phyloP scores from a whole-genome alignment of 2,797 vertebrate genomes.

The Anguilla pacifica region DNA sequence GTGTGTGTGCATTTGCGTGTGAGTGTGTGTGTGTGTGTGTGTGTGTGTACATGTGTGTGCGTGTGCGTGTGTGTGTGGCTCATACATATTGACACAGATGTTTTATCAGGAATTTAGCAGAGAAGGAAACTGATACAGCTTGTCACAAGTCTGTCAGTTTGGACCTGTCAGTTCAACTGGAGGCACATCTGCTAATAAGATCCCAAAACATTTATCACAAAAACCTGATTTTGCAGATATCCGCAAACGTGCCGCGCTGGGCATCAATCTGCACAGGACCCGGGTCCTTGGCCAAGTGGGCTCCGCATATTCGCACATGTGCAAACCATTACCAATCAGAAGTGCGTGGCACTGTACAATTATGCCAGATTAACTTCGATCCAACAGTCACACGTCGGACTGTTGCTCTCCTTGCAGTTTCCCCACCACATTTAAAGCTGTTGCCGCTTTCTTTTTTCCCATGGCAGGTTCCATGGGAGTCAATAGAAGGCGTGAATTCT shows the following conservation, averaged over 20 bases:
- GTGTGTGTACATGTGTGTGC: slow-evolving; percentile 23
- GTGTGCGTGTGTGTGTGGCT: slow-evolving; percentile 14
- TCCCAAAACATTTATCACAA: neutral
- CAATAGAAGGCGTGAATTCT: slow-evolving; percentile 41
- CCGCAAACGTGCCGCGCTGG: neutral
- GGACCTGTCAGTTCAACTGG: slow-evolving; percentile 50
- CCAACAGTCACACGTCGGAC: slow-evolving; percentile 23
- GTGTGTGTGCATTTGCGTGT: neutral
- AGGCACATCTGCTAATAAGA: slow-evolving; percentile 17
- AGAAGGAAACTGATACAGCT: slow-evolving; percentile 38
- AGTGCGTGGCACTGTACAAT: neutral
- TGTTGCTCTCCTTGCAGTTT: slow-evolving; percentile 37
- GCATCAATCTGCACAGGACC: slow-evolving; percentile 33
- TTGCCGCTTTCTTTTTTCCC: slow-evolving; percentile 28
- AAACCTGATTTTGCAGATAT: slow-evolving; percentile 27
- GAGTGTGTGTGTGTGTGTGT: neutral
- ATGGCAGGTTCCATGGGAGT: slow-evolving; percentile 43
- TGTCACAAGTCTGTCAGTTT: slow-evolving; percentile 47
- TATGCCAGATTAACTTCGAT: slow-evolving; percentile 22
- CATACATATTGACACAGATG: slow-evolving; percentile 28
- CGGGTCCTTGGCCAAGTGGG: slow-evolving; percentile 52
- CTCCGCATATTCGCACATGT: slow-evolving; percentile 37
- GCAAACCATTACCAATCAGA: slow-evolving; percentile 36
- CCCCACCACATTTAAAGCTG: slow-evolving; percentile 43
- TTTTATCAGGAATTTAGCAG: slow-evolving; percentile 26